Conservation (phyloP, 92 coral and sea anemone species). For the Nematostella vectensis region DNA sequence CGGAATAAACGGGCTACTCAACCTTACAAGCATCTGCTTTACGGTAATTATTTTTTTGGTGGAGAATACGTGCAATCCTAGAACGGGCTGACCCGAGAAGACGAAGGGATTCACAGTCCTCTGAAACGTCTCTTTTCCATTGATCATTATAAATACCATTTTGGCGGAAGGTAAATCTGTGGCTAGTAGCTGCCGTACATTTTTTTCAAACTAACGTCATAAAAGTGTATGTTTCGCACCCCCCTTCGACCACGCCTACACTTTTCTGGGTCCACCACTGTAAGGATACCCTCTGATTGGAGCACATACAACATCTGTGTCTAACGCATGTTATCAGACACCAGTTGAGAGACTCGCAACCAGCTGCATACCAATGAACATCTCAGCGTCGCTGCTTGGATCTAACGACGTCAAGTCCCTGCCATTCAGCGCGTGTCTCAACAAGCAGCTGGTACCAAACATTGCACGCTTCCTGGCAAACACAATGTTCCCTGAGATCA, state of each 20-base stretch:
- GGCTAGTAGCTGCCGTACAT: too few relatives aligned
- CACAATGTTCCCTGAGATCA: conserved; percentile 74
- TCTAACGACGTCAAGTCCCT: conserved; percentile 42
- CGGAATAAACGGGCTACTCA: conserved; percentile 69
- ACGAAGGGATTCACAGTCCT: too few relatives aligned
- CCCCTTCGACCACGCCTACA: too few relatives aligned
- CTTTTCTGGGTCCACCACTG: neutral
- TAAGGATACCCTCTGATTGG: neutral
- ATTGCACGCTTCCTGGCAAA: conserved; percentile 78
- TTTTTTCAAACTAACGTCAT: too few relatives aligned
- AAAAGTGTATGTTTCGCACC: too few relatives aligned
- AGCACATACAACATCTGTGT: conserved; percentile 33
- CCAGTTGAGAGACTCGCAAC: conserved; percentile 80
- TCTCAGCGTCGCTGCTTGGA: conserved; percentile 66
- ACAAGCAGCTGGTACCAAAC: conserved; percentile 79
- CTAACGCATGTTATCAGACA: too few relatives aligned
- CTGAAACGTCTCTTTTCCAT: too few relatives aligned
- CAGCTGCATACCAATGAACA: conserved; percentile 67
- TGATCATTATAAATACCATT: too few relatives aligned
- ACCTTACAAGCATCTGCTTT: conserved; percentile 59
- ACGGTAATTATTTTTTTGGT: too few relatives aligned
- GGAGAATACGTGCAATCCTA: too few relatives aligned
- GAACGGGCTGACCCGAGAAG: too few relatives aligned
- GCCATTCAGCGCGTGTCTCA: conserved; percentile 71
- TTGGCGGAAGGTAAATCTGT: too few relatives aligned